These are phyloP conservation scores for Falco columbarius DNA, from an alignment of 2,797 vertebrate genomes.

Conservation along the genomic window DNA sequence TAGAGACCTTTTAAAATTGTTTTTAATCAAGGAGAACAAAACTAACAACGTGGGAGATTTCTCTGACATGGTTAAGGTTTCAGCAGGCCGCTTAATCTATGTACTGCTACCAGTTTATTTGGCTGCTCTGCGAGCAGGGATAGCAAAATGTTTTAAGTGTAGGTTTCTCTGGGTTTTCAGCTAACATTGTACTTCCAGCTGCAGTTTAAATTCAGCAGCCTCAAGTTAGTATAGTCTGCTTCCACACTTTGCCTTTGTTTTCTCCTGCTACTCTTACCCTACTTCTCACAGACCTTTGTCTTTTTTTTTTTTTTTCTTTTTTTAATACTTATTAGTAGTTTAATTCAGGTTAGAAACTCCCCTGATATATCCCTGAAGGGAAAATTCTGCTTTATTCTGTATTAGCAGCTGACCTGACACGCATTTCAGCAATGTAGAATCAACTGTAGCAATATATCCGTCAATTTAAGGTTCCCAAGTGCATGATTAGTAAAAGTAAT, in stretches of 20 bases:
- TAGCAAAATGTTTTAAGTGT: background rate
- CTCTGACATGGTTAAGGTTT: background rate
- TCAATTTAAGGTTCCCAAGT: background rate
- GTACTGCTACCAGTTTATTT: background rate
- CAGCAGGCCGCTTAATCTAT: background rate
- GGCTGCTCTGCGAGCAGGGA: background rate
- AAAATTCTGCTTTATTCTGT: background rate
- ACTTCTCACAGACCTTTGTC: rapidly evolving
- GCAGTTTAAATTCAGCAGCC: background rate
- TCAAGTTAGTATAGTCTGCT: background rate
- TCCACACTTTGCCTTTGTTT: background rate
- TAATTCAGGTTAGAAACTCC: background rate
- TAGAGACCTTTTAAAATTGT: background rate
- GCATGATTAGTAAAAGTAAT: background rate
- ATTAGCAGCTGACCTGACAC: background rate
- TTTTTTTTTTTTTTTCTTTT: background rate
- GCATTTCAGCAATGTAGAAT: background rate
- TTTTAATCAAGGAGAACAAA: background rate
- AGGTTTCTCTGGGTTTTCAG: background rate
- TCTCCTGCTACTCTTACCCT: background rate
- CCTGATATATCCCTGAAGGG: background rate
- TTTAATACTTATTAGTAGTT: background rate
- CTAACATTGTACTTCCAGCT: rapidly evolving
- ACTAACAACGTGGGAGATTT: background rate
- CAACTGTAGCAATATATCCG: background rate